Conservation (phyloP, 2,888 invertebrate genomes). For the Leptopterna dolabrata region DNA sequence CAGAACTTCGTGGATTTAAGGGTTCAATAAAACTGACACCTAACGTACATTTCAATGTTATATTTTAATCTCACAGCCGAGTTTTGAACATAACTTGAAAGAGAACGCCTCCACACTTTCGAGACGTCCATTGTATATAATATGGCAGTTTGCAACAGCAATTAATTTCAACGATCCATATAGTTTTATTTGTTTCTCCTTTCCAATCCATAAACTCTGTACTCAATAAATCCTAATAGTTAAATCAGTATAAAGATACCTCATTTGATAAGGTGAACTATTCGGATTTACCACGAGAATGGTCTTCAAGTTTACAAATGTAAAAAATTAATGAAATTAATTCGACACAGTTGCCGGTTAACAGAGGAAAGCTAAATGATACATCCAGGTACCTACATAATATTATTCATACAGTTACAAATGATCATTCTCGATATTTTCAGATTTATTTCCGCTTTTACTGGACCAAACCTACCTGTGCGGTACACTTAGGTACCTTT, state of each 20-base stretch:
- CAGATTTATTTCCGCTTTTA: too few species aligned
- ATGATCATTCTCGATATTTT: too few species aligned
- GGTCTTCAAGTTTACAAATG: neutral
- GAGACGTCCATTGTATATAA: constrained; percentile 45
- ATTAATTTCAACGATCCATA: constrained; percentile 10
- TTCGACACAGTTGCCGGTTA: neutral
- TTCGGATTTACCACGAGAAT: constrained; percentile 3
- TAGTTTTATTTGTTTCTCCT: neutral
- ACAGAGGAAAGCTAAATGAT: neutral
- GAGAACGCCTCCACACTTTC: constrained; percentile 32
- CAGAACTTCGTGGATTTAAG: too few species aligned
- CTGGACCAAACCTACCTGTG: too few species aligned
- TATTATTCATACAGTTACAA: too few species aligned
- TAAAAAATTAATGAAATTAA: neutral
- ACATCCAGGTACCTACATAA: too few species aligned
- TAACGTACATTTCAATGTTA: constrained; percentile 1
- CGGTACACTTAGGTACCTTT: too few species aligned
- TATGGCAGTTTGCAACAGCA: constrained; percentile 56
- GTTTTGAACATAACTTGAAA: constrained; percentile 59
- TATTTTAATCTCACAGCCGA: constrained; percentile 58
- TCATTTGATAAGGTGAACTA: constrained; percentile 15
- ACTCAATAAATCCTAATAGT: neutral
- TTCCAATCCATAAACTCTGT: constrained; percentile 15
- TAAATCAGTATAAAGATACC: neutral
- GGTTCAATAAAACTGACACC: too few species aligned